Evolutionary conservation across 1,140 invertebrate genomes (phyloP), one percentile per base, ranked within the genome.

Genomic region (Nephotettix cincticeps): DNA sequence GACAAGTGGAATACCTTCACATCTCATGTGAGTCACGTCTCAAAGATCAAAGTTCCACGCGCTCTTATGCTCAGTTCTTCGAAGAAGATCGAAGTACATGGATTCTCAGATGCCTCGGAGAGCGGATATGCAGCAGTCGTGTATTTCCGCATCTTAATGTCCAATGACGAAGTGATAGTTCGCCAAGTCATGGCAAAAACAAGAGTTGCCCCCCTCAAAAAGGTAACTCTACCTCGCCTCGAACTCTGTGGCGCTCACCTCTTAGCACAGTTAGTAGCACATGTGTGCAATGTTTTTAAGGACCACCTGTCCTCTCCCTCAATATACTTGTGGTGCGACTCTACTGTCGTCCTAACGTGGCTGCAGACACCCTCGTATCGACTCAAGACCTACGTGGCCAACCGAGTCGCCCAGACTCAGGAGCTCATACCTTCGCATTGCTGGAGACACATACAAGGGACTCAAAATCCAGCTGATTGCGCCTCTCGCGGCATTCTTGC

Each of bases 101-200:
- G 47, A 6, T 51, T 51, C 47, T 51, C 47, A 51, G 47, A 51
- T 51, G 47, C 47, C 19, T 19, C 17, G 17, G 21, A n/a, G 3
- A 19, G 17, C 17, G 47, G 47, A 19, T 51, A 19, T 51, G 47
- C 47, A n/a, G 47, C 47, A 6, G 17, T 23, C n/a, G 19, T 23
- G 17, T 51, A 51, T n/a, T 51, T 51, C 17, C 17, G n/a, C 17
- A 23, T 9, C 6, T 6, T 19, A 51, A 51, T 19, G 17, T 23
- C 47, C 3, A 43, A 43, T 43, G 40, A n/a, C 40, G 40, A 43
- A 11, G 40, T 43, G 9, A 11, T 43, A 43, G 40, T 43, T 43
- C n/a, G n/a, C n/a, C 40, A 83, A n/a, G 25, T 83, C 28, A 76
- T 75, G 63, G 76, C 79, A 0, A 83, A 82, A 76, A 76, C 78